These are phyloP conservation scores for Brachyptera putata DNA, from an alignment of 2,888 invertebrate species.

Conservation along the genomic window DNA sequence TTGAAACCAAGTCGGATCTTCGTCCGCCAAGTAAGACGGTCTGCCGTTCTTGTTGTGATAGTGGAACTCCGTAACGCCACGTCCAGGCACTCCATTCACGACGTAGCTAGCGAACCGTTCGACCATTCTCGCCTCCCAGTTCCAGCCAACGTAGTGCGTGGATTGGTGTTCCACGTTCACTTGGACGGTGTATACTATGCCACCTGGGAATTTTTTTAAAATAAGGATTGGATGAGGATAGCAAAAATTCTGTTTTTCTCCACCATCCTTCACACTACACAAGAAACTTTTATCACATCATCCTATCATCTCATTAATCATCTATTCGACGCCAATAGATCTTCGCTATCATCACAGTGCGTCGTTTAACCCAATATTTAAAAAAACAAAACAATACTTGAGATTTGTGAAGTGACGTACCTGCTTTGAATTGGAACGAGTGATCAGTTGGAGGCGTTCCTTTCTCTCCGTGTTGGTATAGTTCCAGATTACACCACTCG, in stretches of 20 bases:
- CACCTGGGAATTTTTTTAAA: conserved; percentile 39
- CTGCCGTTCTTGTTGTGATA: conserved; percentile 58
- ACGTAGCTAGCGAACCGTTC: conserved; percentile 56
- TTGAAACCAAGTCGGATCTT: conserved; percentile 55
- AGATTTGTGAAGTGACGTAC: too few relatives aligned
- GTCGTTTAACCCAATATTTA: too few relatives aligned
- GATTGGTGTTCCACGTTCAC: conserved; percentile 57
- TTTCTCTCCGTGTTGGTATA: conserved; percentile 65
- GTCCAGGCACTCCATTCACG: conserved; percentile 61
- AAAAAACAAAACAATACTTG: too few relatives aligned
- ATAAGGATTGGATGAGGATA: too few relatives aligned
- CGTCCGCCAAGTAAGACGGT: conserved; percentile 45
- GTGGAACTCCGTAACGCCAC: conserved; percentile 69
- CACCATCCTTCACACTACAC: too few relatives aligned
- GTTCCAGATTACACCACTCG: conserved; percentile 56
- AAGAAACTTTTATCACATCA: too few relatives aligned
- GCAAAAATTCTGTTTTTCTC: too few relatives aligned
- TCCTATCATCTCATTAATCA: too few relatives aligned
- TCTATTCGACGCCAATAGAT: too few relatives aligned
- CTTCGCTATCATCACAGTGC: too few relatives aligned
- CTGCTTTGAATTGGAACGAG: conserved; percentile 59
- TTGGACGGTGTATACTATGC: conserved; percentile 53
- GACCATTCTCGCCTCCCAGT: conserved; percentile 64
- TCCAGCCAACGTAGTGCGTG: conserved; percentile 60
- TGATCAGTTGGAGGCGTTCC: conserved; percentile 60